Evolutionary conservation across 1,140 invertebrate species (phyloP).

Genomic region (Pissodes strobi): DNA sequence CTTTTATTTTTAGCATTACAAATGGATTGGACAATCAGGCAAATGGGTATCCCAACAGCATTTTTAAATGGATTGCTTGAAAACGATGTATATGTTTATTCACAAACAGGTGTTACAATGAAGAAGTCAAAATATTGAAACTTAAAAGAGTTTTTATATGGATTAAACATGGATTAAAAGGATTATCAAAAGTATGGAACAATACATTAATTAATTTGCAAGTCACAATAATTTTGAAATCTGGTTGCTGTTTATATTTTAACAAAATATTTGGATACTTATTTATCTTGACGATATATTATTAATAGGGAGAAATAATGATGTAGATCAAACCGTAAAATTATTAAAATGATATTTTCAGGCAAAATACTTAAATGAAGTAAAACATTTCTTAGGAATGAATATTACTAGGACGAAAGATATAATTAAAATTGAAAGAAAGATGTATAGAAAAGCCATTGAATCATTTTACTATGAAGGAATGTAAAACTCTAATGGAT

Average conservation of each 20-base stretch:
- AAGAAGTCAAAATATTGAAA: too few species aligned
- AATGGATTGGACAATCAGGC: not conserved
- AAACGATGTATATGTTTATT: too few species aligned
- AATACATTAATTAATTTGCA: conserved; percentile 28
- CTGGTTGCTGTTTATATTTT: not conserved
- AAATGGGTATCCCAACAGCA: too few species aligned
- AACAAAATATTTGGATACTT: conserved; percentile 1
- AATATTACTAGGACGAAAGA: not conserved
- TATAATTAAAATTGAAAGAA: not conserved
- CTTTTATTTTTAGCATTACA: conserved; percentile 5
- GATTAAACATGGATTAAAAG: not conserved
- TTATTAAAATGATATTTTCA: conserved; percentile 10
- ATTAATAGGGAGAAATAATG: too few species aligned
- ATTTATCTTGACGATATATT: conserved; percentile 22
- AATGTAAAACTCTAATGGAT: too few species aligned
- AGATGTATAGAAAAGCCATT: not conserved
- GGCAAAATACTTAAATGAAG: conserved; percentile 4
- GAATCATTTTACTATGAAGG: not conserved
- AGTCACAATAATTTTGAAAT: conserved; percentile 17
- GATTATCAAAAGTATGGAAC: conserved; percentile 13
- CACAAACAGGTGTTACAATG: not conserved
- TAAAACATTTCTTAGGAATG: too few species aligned
- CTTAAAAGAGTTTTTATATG: too few species aligned
- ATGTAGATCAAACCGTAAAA: too few species aligned
- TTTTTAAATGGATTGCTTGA: too few species aligned